Percentiles rank a stretch among this genome's conserved stretches.
Conservation (phyloP, 1,140 invertebrate genomes). For the Atta cephalotes region DNA sequence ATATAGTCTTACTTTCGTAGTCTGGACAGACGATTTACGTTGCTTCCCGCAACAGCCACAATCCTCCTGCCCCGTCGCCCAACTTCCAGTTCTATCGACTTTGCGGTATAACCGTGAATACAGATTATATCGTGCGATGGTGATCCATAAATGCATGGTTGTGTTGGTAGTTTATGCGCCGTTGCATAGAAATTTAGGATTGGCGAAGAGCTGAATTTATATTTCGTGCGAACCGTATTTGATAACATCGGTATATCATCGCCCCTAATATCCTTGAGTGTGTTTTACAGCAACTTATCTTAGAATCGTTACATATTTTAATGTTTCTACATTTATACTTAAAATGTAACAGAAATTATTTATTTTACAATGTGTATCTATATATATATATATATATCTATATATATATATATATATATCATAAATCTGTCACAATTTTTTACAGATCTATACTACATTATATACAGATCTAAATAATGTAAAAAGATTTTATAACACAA, state of each 20-base stretch:
- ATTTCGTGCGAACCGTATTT: slow-evolving; percentile 52
- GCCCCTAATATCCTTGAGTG: slow-evolving; percentile 46
- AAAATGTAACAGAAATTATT: neutral
- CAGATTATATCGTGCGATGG: slow-evolving; percentile 64
- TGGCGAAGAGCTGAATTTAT: slow-evolving; percentile 51
- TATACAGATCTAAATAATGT: neutral
- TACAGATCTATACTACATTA: neutral
- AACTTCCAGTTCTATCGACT: slow-evolving; percentile 61
- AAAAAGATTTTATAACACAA: neutral
- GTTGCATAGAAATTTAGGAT: slow-evolving; percentile 64
- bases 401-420: neutral
- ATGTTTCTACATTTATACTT: neutral
- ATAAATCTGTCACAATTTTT: neutral
- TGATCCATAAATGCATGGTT: slow-evolving; percentile 64
- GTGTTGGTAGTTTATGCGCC: slow-evolving; percentile 44
- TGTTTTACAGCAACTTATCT: slow-evolving; percentile 43
- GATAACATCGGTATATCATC: slow-evolving; percentile 56
- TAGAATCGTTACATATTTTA: slow-evolving; percentile 30
- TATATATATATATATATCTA: neutral
- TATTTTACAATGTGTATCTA: neutral
- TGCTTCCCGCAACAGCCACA: slow-evolving; percentile 65
- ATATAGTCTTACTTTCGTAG: slow-evolving; percentile 60
- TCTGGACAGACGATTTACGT: slow-evolving; percentile 63
- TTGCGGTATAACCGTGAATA: slow-evolving; percentile 59
- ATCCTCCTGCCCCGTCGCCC: slow-evolving; percentile 37